Evolutionary conservation across 2,797 vertebrate genomes (phyloP), one percentile per base, ranked within the genome.

Genomic region (Alcedo atthis): DNA sequence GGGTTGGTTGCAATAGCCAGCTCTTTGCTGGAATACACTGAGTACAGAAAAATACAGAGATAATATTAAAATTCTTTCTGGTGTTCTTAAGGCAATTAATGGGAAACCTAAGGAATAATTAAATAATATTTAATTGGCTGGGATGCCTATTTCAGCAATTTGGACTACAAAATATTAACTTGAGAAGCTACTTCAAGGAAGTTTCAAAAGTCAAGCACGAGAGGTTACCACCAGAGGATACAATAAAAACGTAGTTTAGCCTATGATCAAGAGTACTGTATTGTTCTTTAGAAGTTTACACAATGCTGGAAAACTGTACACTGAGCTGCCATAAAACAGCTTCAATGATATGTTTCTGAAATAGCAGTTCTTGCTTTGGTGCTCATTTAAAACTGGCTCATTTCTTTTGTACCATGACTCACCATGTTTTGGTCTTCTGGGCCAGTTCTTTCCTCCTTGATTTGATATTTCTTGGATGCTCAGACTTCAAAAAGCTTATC

Each of bases 321-420:
- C 28, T 49, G 66, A 53, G 21, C 40, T 93, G 43, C 25, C 54
- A 77, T 67, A 32, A 89, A 89, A 89, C 35, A 37, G 15, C 32
- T 88, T 78, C 66, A 67, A 51, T 57, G 76, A 76, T 22, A 66
- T 22, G 5, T 9, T 57, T 94, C 85, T 82, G 73, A 70, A 90
- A 78, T 42, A 57, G 75, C 68, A 76, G 33, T 35, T 90, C 80
- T 91, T 87, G 61, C 46, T 89, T 79, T 82, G 37, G 45, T 84
- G 55, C 43, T 90, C 43, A 49, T 77, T 83, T 80, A 87, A 85
- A 95, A 94, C 25, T 48, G 63, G 2, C 20, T 55, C 71, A 24
- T 61, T 90, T 89, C 54, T 86, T 93, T 92, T 84, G 12, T 84
- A 70, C 53, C 33, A 21, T 32, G 49, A 62, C n/a, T 92, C 70